phyloP scores from a whole-genome alignment of 2,888 invertebrate species.

The Neocrepidodera transversa region DNA sequence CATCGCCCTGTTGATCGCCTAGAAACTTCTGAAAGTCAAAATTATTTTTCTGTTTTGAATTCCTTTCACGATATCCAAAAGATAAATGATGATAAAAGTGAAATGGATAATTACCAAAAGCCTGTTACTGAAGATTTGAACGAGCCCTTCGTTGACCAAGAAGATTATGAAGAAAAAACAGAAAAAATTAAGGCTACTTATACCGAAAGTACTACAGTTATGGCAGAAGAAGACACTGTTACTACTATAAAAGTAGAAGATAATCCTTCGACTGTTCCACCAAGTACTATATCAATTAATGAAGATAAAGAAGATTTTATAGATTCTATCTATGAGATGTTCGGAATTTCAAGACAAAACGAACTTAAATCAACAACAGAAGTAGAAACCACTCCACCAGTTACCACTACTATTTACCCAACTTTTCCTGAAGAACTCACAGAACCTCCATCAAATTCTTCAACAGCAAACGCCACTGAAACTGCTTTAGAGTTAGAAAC shows the following conservation, averaged over 20 bases:
- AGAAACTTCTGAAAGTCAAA: slow-evolving; percentile 82
- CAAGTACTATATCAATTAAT: neutral
- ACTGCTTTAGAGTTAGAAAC: slow-evolving; percentile 33
- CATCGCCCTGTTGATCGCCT: slow-evolving; percentile 72
- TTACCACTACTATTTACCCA: slow-evolving; percentile 44
- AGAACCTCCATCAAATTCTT: slow-evolving; percentile 38
- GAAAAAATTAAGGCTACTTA: slow-evolving; percentile 5
- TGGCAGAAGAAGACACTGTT: slow-evolving; percentile 14
- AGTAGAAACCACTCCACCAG: slow-evolving; percentile 27
- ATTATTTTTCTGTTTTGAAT: slow-evolving; percentile 60
- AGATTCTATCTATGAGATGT: slow-evolving; percentile 56
- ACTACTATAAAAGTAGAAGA: slow-evolving; percentile 5
- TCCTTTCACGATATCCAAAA: slow-evolving; percentile 22
- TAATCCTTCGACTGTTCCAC: neutral
- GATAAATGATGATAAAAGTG: slow-evolving; percentile 2
- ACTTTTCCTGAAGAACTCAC: slow-evolving; percentile 51
- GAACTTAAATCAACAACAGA: slow-evolving; percentile 27
- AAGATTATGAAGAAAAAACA: neutral
- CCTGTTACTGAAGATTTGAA: slow-evolving; percentile 18
- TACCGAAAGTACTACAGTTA: slow-evolving; percentile 32
- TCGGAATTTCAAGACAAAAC: slow-evolving; percentile 49
- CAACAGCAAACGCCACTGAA: slow-evolving; percentile 36
- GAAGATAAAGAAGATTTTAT: slow-evolving; percentile 48
- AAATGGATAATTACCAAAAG: slow-evolving; percentile 26
- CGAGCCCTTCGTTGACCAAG: slow-evolving; percentile 2